Conservation (phyloP, 1,140 invertebrate genomes). For the Trichonephila clavipes region DNA sequence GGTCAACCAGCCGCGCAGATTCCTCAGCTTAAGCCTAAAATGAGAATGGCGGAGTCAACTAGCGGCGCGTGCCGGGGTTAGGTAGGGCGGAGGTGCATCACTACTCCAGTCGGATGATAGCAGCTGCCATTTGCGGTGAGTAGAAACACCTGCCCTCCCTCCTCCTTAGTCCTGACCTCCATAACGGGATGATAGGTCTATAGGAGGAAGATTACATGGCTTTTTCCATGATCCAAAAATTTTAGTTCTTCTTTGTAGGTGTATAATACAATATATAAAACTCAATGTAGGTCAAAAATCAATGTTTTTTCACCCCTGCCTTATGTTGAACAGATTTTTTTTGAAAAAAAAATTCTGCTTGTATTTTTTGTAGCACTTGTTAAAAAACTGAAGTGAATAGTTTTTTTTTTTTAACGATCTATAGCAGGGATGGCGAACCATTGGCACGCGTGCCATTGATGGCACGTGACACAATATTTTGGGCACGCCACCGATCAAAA, state of each 20-base stretch:
- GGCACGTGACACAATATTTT: too few species aligned
- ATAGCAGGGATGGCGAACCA: too few species aligned
- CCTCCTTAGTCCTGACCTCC: constrained; percentile 50
- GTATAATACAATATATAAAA: background rate
- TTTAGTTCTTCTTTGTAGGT: background rate
- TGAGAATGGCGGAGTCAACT: background rate
- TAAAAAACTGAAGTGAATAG: background rate
- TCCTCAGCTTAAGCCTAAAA: constrained; percentile 33
- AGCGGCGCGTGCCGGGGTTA: constrained; percentile 48
- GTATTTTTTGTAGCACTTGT: background rate
- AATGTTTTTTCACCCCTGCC: background rate
- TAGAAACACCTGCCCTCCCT: constrained; percentile 18
- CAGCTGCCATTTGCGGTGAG: constrained; percentile 43
- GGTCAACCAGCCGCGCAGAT: constrained; percentile 21
- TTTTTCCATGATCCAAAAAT: background rate
- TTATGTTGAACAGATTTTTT: background rate
- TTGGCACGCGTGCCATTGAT: too few species aligned
- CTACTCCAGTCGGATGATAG: background rate
- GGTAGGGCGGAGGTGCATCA: background rate
- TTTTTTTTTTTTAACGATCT: background rate
- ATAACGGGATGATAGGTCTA: constrained; percentile 57
- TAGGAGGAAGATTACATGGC: background rate
- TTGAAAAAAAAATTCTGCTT: background rate
- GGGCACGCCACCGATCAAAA: too few species aligned
- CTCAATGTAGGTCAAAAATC: constrained; percentile 20